These are phyloP conservation scores for Dissostichus mawsoni DNA, from an alignment of 2,113 vertebrate genomes.

Conservation along the genomic window DNA sequence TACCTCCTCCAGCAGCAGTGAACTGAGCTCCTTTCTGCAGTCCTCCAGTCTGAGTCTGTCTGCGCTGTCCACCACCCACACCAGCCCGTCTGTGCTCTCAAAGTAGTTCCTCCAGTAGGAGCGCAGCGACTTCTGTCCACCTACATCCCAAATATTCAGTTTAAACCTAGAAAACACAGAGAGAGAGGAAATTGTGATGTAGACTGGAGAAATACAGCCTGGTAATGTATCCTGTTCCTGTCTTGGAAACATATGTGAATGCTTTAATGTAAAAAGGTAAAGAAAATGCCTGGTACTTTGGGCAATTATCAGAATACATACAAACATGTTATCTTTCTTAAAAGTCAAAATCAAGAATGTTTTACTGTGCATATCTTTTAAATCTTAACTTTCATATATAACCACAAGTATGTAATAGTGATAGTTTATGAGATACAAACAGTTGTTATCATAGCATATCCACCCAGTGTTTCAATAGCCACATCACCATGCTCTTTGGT, in stretches of 20 bases:
- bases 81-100: constrained; percentile 93
- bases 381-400: no score
- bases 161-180: constrained; percentile 85
- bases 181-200: background rate
- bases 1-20: constrained; percentile 91
- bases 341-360: no score
- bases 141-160: constrained; percentile 94
- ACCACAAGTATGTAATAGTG: no score
- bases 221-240: background rate
- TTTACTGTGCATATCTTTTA: no score
- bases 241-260: no score
- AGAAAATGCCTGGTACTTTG: no score
- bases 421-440: no score
- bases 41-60: constrained; percentile 90
- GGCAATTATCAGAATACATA: no score
- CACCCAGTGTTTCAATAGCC: no score
- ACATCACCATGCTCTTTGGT: no score
- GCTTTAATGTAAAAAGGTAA: background rate
- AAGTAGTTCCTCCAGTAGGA: constrained; percentile 97
- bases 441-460: no score
- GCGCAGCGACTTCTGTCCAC: constrained; percentile 93
- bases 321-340: no score
- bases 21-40: constrained; percentile 87
- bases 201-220: background rate
- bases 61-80: constrained; percentile 96